Conservation (phyloP, 2,888 invertebrate genomes). For the Altica lythri region DNA sequence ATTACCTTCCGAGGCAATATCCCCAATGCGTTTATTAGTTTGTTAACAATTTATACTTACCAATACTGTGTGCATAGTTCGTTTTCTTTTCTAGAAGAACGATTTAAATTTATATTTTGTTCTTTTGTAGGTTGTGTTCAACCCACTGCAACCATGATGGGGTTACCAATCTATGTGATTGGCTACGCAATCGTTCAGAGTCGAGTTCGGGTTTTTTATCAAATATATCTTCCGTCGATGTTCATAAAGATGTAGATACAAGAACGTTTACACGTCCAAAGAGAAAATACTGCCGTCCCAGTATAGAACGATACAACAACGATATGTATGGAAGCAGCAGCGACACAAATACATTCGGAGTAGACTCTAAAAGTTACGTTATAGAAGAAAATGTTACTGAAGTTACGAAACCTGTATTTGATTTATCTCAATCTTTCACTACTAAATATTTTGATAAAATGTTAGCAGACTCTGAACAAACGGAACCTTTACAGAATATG, state of each 20-base stretch:
- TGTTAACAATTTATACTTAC: no score
- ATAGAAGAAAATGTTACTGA: conserved; percentile 33
- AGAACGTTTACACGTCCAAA: conserved; percentile 73
- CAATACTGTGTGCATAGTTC: no score
- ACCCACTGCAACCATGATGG: conserved; percentile 14
- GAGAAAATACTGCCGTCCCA: conserved; percentile 63
- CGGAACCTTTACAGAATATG: conserved; percentile 60
- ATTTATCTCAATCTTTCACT: conserved; percentile 50
- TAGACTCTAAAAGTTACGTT: conserved; percentile 20
- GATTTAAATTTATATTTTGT: conserved; percentile 3
- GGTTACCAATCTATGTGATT: conserved; percentile 30
- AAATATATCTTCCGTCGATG: conserved; percentile 5
- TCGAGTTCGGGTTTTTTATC: conserved; percentile 3
- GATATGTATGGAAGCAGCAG: conserved; percentile 39
- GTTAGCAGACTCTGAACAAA: conserved; percentile 53
- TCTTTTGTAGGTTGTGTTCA: conserved; percentile 12
- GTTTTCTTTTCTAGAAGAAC: no score
- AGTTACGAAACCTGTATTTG: conserved; percentile 49
- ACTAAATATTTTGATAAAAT: conserved; percentile 54
- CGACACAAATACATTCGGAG: conserved; percentile 19
- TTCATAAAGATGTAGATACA: conserved; percentile 65
- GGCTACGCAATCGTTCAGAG: conserved; percentile 27
- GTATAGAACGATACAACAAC: conserved; percentile 61
- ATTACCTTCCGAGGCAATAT: no score
- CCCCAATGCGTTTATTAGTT: no score